These are phyloP conservation scores for Plestiodon gilberti DNA, from an alignment of 2,113 vertebrate species.

Conservation along the genomic window DNA sequence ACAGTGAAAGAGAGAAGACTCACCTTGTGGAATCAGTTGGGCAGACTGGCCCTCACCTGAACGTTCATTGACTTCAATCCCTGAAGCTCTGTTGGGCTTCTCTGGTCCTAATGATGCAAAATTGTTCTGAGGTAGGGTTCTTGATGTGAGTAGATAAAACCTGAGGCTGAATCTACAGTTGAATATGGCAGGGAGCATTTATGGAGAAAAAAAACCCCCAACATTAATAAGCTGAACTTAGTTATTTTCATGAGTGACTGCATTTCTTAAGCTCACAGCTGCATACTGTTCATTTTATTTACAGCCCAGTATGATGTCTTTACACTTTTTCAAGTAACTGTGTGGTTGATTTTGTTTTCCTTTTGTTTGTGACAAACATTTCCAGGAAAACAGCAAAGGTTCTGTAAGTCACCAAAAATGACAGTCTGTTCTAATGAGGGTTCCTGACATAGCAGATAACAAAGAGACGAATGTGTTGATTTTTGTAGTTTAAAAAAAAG, in stretches of 20 bases:
- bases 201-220: neutral
- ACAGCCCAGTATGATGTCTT: conserved; percentile 16
- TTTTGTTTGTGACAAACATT: conserved; percentile 51
- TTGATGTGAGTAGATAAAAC: neutral
- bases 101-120: neutral
- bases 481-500: conserved; percentile 47
- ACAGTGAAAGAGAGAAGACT: neutral
- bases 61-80: neutral
- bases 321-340: conserved; percentile 29
- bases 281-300: conserved; percentile 11
- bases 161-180: neutral
- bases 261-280: conserved; percentile 3
- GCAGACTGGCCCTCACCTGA: neutral
- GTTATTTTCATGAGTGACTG: conserved; percentile 10
- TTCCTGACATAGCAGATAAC: conserved; percentile 70
- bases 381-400: conserved; percentile 48
- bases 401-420: conserved; percentile 43
- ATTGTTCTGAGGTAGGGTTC: conserved; percentile 17
- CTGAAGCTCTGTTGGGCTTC: neutral
- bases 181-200: neutral
- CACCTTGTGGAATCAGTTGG: neutral
- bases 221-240: neutral
- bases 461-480: conserved; percentile 54
- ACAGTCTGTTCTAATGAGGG: conserved; percentile 53
- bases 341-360: conserved; percentile 33